A percentile compares a stretch with the other conserved stretches of the same genome.
These are phyloP conservation scores for Bathynomus jamesi DNA, from an alignment of 1,140 invertebrate species.

Conservation along the genomic window DNA sequence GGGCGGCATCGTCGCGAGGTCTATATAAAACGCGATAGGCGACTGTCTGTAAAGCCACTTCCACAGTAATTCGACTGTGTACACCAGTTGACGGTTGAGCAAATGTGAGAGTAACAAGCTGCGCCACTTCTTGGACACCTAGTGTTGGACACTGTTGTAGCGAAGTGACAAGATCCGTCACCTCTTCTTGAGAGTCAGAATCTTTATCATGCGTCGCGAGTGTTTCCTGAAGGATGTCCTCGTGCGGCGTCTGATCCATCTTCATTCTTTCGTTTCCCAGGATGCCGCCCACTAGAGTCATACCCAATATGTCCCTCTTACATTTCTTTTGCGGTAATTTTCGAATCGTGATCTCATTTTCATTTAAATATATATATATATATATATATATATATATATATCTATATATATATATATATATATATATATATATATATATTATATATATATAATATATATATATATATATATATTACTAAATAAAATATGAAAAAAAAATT, in stretches of 20 bases:
- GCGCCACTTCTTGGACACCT: slow-evolving; percentile 13
- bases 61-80: slow-evolving; percentile 22
- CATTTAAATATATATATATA: too few relatives aligned
- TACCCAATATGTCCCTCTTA: slow-evolving; percentile 10
- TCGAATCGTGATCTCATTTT: slow-evolving; percentile 28
- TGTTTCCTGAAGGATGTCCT: slow-evolving; percentile 27
- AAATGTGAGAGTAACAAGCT: slow-evolving; percentile 24
- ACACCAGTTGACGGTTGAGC: slow-evolving; percentile 23
- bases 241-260: not conserved
- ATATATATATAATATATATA: too few relatives aligned
- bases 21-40: slow-evolving; percentile 21
- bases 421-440: too few relatives aligned
- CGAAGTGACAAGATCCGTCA: slow-evolving; percentile 28
- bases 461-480: too few relatives aligned
- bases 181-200: slow-evolving; percentile 18
- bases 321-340: slow-evolving; percentile 26
- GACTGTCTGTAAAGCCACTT: slow-evolving; percentile 22
- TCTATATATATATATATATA: too few relatives aligned
- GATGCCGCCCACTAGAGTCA: not conserved
- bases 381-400: too few relatives aligned
- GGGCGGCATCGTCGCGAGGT: slow-evolving; percentile 27
- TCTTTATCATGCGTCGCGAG: slow-evolving; percentile 29
- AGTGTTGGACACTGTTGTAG: slow-evolving; percentile 25
- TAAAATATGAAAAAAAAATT: too few relatives aligned
- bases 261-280: not conserved